Percentiles rank a stretch among this genome's conserved stretches.
Evolutionary conservation across 2,888 invertebrate species (phyloP).

Genomic region (Chrysodeixis includens): DNA sequence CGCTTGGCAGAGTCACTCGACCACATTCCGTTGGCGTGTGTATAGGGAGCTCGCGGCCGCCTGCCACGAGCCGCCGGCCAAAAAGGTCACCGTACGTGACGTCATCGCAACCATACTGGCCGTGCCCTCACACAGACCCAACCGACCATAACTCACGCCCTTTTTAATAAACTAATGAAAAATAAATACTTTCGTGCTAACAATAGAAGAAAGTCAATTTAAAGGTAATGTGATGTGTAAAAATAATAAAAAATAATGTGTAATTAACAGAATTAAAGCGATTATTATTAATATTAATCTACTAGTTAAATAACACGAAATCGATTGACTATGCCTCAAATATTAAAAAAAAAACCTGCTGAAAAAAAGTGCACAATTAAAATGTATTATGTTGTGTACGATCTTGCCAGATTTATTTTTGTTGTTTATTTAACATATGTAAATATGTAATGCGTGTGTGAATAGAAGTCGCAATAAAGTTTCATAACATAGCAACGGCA

Average conservation of each 20-base stretch:
- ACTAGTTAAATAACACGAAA: no score
- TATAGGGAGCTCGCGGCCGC: constrained; percentile 75
- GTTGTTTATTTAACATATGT: constrained; percentile 38
- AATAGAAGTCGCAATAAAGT: constrained; percentile 57
- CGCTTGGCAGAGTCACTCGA: constrained; percentile 87
- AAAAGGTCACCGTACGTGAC: constrained; percentile 87
- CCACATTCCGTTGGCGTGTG: constrained; percentile 88
- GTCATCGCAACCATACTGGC: constrained; percentile 85
- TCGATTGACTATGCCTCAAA: neutral
- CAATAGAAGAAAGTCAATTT: constrained; percentile 34
- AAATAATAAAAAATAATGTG: neutral
- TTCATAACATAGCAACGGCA: constrained; percentile 70
- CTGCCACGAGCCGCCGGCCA: constrained; percentile 80
- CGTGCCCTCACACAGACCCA: constrained; percentile 71
- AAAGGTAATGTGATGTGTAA: neutral
- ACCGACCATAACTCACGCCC: constrained; percentile 73
- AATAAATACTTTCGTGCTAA: constrained; percentile 65
- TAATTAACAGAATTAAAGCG: neutral
- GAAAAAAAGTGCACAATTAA: constrained; percentile 9
- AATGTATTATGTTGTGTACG: constrained; percentile 18
- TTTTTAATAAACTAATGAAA: constrained; percentile 70
- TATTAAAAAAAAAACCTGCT: neutral
- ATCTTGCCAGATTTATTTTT: constrained; percentile 25
- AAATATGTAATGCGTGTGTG: constrained; percentile 34
- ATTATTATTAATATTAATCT: no score